Conservation (phyloP, 2,797 vertebrate genomes). For the Enteromius mattozi region DNA sequence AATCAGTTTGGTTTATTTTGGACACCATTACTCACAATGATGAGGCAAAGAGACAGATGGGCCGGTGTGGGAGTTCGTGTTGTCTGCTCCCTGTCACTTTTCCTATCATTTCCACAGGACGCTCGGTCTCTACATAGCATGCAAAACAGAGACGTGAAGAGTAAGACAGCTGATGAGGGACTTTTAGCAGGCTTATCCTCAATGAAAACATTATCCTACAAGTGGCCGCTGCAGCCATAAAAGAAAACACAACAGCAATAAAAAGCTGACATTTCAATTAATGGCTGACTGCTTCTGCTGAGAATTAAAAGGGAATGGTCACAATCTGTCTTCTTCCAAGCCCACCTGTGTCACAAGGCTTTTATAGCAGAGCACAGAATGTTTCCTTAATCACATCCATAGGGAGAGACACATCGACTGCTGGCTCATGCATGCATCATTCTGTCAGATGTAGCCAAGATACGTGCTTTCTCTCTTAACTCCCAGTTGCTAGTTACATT, state of each 20-base stretch:
- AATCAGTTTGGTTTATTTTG: constrained; percentile 64
- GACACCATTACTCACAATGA: constrained; percentile 58
- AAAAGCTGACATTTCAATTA: constrained; percentile 53
- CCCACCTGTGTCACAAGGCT: constrained; percentile 44
- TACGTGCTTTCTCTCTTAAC: background rate
- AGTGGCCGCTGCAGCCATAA: constrained; percentile 11
- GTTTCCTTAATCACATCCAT: constrained; percentile 44
- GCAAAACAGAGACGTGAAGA: constrained; percentile 37
- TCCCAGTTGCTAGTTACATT: background rate
- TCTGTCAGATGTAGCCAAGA: constrained; percentile 23
- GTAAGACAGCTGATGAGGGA: constrained; percentile 38
- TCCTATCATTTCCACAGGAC: constrained; percentile 61
- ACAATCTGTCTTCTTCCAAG: constrained; percentile 37
- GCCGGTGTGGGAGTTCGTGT: constrained; percentile 62
- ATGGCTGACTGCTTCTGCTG: constrained; percentile 35
- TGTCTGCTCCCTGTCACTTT: constrained; percentile 66
- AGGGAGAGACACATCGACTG: constrained; percentile 45
- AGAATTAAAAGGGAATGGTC: constrained; percentile 38
- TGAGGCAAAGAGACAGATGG: constrained; percentile 65
- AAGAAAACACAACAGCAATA: constrained; percentile 39
- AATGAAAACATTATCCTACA: constrained; percentile 3
- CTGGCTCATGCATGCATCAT: constrained; percentile 37
- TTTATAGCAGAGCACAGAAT: constrained; percentile 38
- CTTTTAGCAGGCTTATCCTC: background rate
- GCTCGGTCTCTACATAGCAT: constrained; percentile 46